Evolutionary conservation across 1,140 invertebrate genomes (phyloP), one percentile per base, ranked within the genome.

Genomic region (Anagrus nilaparvatae): DNA sequence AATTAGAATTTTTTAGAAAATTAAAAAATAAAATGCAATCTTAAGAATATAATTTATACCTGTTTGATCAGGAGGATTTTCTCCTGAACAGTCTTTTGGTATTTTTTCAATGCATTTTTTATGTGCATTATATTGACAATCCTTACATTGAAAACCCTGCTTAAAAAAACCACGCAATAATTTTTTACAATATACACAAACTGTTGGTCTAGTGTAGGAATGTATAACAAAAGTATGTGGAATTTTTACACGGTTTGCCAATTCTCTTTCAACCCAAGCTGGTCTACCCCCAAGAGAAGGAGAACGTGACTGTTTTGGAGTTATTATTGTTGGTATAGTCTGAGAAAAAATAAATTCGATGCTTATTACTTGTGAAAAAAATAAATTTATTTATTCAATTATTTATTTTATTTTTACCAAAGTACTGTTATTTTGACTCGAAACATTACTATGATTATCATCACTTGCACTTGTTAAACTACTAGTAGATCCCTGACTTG

Each of bases 91-190:
- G 66, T 97, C 90, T 69, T 91, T 95, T 14, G 93, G 90, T 50
- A 97, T 86, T 67, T 84, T 82, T 18, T 91, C 87, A 47, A 91
- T 76, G 68, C 95, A 98, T 67, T 97, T 97, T 61, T 96, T 92
- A 67, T 98, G 95, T 44, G 87, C 90, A 72, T 99, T 98, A 67
- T 93, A 97, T 62, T 93, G 91, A 63, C 95, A 98, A 73, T 97
- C 94, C 71, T 92, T 88, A 66, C 96, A 99, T 64, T 98, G 95
- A 40, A 96, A 65, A 30, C 96, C 91, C 71, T 99, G 96, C 59
- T 95, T 87, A 67, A 97, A 96, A 32, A 99, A 73, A 2, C 95
- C 95, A 54, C 88, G 85, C 17, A 98, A 74, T 50, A 99, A 74
- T 68, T 94, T 94, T 63, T 94, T 93, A 72, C 95, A 98, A 60